Base-by-base conservation (phyloP, 2,888 invertebrate species). In the Mesochorus sp. region DNA sequence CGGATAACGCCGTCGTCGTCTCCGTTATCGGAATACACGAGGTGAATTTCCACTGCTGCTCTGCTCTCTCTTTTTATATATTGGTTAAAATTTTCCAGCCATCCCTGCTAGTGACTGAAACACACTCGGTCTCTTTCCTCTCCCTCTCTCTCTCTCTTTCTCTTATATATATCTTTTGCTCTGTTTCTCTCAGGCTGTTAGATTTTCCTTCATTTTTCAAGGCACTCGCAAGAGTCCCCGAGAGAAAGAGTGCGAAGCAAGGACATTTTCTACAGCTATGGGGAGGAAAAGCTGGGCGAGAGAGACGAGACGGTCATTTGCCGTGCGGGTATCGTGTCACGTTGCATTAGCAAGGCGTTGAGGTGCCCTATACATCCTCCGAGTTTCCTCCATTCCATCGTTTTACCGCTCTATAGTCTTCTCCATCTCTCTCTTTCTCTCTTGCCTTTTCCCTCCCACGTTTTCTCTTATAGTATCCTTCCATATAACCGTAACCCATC, bases 301-400 rank as follows among this genome's bases (percentile, higher is more conserved):
- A 34, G 24, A 34, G 61, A 26, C 28, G 21, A 55, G 71, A 39
- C 62, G 76, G 68, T 79, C 80, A 77, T 82, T 84, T 81, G 80
- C 82, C 82, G 82, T 73, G n/a, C n/a, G 76, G 62, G 86, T 85
- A 85, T 84, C 85, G 85, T 85, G 86, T 88, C 87, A 86, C 84
- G 84, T 88, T 86, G 87, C 85, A 88, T 88, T 86, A 86, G 85
- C 85, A 81, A 84, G 83, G 82, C 86, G 87, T 86, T 83, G 83
- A 85, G 83, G 81, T 81, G 85, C 82, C 81, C 75, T 78, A 51
- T 42, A 81, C 81, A 82, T 81, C 83, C 81, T 83, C 86, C 80
- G 80, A 82, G 83, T 78, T 81, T 81, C 79, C 83, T 82, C 74
- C 72, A 77, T 83, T 79, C 72, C 80, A 71, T 28, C 67, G 68